Evolutionary conservation across 2,113 vertebrate genomes (phyloP), one percentile per base, ranked within the genome.

Genomic region (Caranx melampygus): DNA sequence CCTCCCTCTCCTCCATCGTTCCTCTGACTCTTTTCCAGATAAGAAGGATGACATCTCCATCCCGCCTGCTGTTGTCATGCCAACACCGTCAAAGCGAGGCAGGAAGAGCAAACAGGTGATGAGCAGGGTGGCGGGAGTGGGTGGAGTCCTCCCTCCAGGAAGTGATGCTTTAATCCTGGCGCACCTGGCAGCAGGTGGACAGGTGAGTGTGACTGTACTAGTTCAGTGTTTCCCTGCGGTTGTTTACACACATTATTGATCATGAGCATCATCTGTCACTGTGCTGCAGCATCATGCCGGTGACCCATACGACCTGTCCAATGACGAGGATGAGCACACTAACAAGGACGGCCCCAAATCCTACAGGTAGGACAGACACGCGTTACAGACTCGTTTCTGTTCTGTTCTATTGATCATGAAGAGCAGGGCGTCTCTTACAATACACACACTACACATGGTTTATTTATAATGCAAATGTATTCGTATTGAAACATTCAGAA

Each of bases 11-110:
- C 44, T 54, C 10, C 1, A 10, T 10, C 37, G 75, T 55, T 58
- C n/a, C 64, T 71, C 93, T 93, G 66, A 26, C 26, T 26, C 26
- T 26, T 94, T 86, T 75, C 11, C 95, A 88, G 98, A 98, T 82
- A 97, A 98, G 91, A 98, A 98, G 87, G 96, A 97, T 11, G 96
- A 97, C 12, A 94, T 96, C n/a, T 35, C 64, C 6, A 31, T 89
- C 91, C 93, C 96, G 15, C 89, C 94, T 21, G 93, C 91, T 2
- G 88, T 95, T n/a, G 90, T 94, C 51, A 94, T 95, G 93, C 87
- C 91, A 0, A 84, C 89, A 0, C 93, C 93, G 16, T 92, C 93
- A 4, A 95, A 95, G 83, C 91, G 95, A 63, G 94, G 95, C 65
- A 90, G 94, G 62, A 95, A 95, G 88, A 95, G 94, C 91, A 95